A percentile compares a stretch with the other conserved stretches of the same genome.
phyloP scores from a whole-genome alignment of 64 coral and sea anemone genomes.

The Dendronephthya gigantea region DNA sequence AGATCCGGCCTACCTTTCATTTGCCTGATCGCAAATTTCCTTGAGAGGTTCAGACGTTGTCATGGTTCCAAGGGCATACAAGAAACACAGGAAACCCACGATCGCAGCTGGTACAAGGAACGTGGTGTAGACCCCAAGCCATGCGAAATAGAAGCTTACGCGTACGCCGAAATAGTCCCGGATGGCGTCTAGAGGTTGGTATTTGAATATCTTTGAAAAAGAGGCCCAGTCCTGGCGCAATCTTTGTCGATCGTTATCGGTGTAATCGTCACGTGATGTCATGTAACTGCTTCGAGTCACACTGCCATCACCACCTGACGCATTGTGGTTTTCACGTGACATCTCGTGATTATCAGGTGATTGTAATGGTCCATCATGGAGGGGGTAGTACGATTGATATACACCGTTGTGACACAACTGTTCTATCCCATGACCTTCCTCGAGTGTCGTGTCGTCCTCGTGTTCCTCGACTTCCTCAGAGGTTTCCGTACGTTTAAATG shows the following conservation, averaged over 20 bases:
- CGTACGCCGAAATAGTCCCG: slow-evolving; percentile 86
- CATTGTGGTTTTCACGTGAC: slow-evolving; percentile 25
- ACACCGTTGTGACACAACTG: slow-evolving; percentile 52
- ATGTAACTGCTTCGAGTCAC: too few species aligned
- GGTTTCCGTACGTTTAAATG: slow-evolving; percentile 62
- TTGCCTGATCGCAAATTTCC: slow-evolving; percentile 73
- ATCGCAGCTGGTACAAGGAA: slow-evolving; percentile 85
- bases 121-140: slow-evolving; percentile 86
- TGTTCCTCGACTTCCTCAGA: background rate
- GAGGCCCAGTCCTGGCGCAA: slow-evolving; percentile 72
- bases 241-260: slow-evolving; percentile 59
- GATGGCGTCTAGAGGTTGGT: slow-evolving; percentile 86
- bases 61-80: slow-evolving; percentile 59
- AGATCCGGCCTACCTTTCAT: slow-evolving; percentile 28
- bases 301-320: slow-evolving; percentile 16
- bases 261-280: background rate
- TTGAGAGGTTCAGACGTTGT: slow-evolving; percentile 49
- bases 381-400: slow-evolving; percentile 62
- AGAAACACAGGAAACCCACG: slow-evolving; percentile 68
- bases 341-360: background rate
- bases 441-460: background rate
- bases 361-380: slow-evolving; percentile 54
- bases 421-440: slow-evolving; percentile 46
- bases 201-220: slow-evolving; percentile 76
- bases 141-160: slow-evolving; percentile 86